Evolutionary conservation across 2,888 invertebrate genomes (phyloP).

Genomic region (Sympetrum striolatum): DNA sequence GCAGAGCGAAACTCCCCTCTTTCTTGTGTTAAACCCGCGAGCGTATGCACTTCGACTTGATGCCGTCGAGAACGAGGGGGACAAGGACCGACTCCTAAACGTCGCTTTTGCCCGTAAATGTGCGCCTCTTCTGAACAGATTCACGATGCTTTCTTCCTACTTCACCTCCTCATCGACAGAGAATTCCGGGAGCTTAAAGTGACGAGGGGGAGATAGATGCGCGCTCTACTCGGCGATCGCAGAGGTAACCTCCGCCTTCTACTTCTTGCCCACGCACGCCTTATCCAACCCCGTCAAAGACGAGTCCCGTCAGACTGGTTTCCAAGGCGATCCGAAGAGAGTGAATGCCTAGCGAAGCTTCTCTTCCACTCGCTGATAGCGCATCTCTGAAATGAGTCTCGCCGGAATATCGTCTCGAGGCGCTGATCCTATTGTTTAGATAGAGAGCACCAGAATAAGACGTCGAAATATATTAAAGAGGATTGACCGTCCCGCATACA

Average conservation of each 20-base stretch:
- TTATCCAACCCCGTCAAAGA: background rate
- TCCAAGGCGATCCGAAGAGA: background rate
- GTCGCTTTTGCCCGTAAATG: no score
- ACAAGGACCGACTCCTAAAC: no score
- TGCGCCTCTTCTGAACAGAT: no score
- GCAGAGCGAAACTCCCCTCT: no score
- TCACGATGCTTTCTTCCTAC: background rate
- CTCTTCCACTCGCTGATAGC: background rate
- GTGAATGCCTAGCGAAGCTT: background rate
- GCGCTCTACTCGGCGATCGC: background rate
- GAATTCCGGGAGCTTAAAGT: background rate
- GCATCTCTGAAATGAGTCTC: background rate
- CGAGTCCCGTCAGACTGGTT: constrained; percentile 29
- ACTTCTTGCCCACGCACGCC: background rate
- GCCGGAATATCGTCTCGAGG: background rate
- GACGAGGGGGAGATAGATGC: background rate
- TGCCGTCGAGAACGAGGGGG: no score
- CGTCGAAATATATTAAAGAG: background rate
- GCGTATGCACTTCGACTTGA: no score
- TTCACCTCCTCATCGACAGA: background rate
- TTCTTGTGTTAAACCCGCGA: no score
- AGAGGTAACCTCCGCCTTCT: background rate
- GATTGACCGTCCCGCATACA: no score
- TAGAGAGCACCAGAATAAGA: background rate
- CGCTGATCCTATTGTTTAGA: background rate